phyloP scores from a whole-genome alignment of 2,113 vertebrate genomes.

The Shinisaurus crocodilurus region DNA sequence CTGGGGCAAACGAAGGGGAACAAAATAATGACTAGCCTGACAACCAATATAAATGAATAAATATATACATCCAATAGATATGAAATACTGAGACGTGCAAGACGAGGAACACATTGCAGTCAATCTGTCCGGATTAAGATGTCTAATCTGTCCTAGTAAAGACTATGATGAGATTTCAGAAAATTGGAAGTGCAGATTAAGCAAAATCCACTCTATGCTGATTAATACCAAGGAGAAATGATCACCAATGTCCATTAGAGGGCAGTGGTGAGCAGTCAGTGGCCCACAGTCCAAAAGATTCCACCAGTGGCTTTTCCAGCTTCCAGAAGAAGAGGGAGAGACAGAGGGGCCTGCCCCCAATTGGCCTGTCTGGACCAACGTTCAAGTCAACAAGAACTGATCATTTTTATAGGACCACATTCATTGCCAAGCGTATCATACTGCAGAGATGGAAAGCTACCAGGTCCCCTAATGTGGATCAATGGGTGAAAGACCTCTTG shows the following conservation, averaged over 20 bases:
- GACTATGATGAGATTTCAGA: background rate
- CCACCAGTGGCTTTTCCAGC: background rate
- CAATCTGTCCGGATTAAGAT: background rate
- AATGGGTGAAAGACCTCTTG: too few relatives aligned
- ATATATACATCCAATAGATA: background rate
- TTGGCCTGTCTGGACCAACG: background rate
- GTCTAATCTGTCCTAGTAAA: background rate
- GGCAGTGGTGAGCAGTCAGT: background rate
- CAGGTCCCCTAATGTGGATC: too few relatives aligned
- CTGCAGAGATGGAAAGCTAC: too few relatives aligned
- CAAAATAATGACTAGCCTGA: background rate
- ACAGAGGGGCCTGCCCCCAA: background rate
- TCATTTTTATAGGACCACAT: too few relatives aligned
- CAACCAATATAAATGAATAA: background rate
- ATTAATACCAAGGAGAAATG: background rate
- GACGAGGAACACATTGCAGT: conserved; percentile 15
- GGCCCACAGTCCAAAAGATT: background rate
- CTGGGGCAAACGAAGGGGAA: conserved; percentile 67
- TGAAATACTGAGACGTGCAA: background rate
- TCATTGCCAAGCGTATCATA: too few relatives aligned
- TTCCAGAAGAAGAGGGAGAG: background rate
- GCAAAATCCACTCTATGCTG: background rate
- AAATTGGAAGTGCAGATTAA: background rate
- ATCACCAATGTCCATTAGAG: background rate
- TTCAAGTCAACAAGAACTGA: background rate